Evolutionary conservation across 2,797 vertebrate genomes (phyloP).

Genomic region (Pseudomugil tenellus): DNA sequence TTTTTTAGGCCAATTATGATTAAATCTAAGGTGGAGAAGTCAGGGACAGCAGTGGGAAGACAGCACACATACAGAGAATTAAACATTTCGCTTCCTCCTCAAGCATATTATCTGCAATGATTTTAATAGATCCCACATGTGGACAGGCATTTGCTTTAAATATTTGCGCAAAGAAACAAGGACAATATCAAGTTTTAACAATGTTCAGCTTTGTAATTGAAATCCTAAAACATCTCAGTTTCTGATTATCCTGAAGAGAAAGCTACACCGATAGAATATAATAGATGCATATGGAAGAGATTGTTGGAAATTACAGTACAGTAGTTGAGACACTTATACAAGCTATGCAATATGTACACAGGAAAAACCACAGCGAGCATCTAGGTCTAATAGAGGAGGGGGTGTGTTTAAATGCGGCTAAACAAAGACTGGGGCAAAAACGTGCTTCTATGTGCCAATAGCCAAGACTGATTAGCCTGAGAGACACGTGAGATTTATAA

Average conservation of each 20-base stretch:
- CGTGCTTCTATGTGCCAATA: conserved; percentile 33
- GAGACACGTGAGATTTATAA: conserved; percentile 35
- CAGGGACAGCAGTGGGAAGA: conserved; percentile 4
- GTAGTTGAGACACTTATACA: conserved; percentile 75
- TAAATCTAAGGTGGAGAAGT: conserved; percentile 15
- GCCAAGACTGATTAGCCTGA: conserved; percentile 33
- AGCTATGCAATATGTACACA: conserved; percentile 73
- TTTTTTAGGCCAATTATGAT: conserved; percentile 3
- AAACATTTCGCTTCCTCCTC: conserved; percentile 22
- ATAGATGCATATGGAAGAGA: conserved; percentile 69
- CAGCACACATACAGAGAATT: conserved; percentile 17
- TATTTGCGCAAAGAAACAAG: conserved; percentile 25
- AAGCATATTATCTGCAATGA: conserved; percentile 31
- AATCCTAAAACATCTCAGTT: conserved; percentile 28
- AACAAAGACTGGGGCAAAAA: conserved; percentile 33
- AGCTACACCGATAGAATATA: conserved; percentile 37
- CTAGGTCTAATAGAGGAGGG: conserved; percentile 14
- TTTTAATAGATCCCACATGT: conserved; percentile 29
- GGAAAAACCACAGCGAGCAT: conserved; percentile 61
- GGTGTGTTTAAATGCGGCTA: conserved; percentile 29
- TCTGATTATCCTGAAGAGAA: conserved; percentile 38
- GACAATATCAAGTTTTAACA: conserved; percentile 16
- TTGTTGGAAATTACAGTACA: conserved; percentile 74
- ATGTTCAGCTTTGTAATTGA: conserved; percentile 23
- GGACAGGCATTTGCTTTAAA: conserved; percentile 13